Evolutionary conservation across 1,140 invertebrate species (phyloP), one percentile per base, ranked within the genome.

Genomic region (Dendrolimus kikuchii): DNA sequence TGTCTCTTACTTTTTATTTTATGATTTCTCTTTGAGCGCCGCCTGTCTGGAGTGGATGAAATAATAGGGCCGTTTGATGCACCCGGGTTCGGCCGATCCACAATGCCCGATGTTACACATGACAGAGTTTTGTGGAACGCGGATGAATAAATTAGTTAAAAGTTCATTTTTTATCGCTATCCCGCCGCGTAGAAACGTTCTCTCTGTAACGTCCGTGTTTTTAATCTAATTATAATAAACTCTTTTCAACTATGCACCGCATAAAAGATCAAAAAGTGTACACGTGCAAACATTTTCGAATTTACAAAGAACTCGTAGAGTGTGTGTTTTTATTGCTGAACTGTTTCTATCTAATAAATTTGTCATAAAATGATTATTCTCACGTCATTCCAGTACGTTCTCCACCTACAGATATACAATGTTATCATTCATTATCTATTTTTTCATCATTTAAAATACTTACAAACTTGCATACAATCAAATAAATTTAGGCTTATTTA

Each of bases 21-120:
- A 72, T 74, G 68, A 60, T 74, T 74, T 52, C 57, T 66, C 63
- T 74, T 76, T 73, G 73, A 76, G 58, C 67, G 78, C 81, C 80
- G 81, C 81, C 78, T 85, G 81, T 71, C 79, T 77, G 74, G 59
- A 80, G 77, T 79, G 77, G 74, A 64, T 72, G 55, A 59, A 47
- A 57, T 69, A 63, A 63, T 71, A 62, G 57, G 60, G 68, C 51
- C 65, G 65, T 59, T 64, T 63, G 53, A 59, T 62, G 55, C 60
- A 59, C 7, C 42, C 7, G 5, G 5, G 5, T 60, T 57, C 49
- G 48, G 40, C 7, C 51, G 43, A 46, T 44, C 45, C 48, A 53
- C 57, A 54, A 54, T 55, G 57, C 50, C 47, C 49, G 40, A 45
- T 62, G 48, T 47, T 62, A 50, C 36, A 58, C 49, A 61, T 52